phyloP scores from a whole-genome alignment of 1,140 invertebrate species.

The Pseudomyrmex dendroicus region DNA sequence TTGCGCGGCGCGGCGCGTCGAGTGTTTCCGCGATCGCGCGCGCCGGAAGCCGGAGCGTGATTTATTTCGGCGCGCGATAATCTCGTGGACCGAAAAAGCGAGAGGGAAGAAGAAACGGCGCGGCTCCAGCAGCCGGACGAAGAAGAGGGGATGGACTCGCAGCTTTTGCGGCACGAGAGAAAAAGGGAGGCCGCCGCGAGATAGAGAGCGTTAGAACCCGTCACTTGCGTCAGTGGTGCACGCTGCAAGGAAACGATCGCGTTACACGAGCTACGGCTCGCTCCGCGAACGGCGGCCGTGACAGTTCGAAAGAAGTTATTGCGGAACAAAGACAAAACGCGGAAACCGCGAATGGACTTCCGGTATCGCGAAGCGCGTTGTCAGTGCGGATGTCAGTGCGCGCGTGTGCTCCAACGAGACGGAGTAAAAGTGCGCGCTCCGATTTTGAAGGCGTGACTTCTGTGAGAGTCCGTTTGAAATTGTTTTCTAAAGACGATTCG shows the following conservation, averaged over 20 bases:
- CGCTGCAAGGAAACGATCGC: slow-evolving; percentile 30
- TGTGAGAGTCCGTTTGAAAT: background rate
- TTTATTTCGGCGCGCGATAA: slow-evolving; percentile 50
- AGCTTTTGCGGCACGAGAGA: slow-evolving; percentile 37
- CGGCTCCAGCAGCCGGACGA: background rate
- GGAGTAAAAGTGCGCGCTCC: slow-evolving; percentile 42
- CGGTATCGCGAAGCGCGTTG: background rate
- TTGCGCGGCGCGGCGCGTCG: background rate
- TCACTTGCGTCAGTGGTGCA: slow-evolving; percentile 47
- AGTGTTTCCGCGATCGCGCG: slow-evolving; percentile 8
- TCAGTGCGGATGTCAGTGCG: background rate
- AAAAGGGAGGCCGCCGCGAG: slow-evolving; percentile 27
- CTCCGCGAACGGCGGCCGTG: background rate
- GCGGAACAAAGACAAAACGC: background rate
- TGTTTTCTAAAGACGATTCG: background rate
- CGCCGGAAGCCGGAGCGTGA: background rate
- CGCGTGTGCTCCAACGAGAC: slow-evolving; percentile 2
- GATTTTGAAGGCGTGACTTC: slow-evolving; percentile 30
- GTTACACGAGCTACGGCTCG: background rate
- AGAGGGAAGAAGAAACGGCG: background rate
- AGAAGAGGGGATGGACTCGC: background rate
- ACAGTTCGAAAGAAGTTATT: background rate
- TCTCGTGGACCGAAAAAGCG: slow-evolving; percentile 9
- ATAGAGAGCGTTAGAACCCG: slow-evolving; percentile 48
- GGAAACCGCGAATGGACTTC: background rate